Base-by-base conservation (phyloP, 2,888 invertebrate genomes). In the Tetrapedia diversipes region DNA sequence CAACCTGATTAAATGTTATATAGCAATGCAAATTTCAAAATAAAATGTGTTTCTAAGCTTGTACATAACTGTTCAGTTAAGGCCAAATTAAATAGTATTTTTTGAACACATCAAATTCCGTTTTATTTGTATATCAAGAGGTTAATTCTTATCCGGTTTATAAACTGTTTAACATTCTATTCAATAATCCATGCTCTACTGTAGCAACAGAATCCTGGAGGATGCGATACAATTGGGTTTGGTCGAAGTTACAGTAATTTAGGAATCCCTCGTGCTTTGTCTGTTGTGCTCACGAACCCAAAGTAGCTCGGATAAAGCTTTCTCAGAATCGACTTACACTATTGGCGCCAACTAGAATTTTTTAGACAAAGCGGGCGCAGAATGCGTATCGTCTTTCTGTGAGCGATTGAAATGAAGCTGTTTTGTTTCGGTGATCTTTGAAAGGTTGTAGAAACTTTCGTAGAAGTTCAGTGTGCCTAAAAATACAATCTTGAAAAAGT, bases 281-380 rank as follows among this genome's bases (percentile, higher is more conserved):
- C 19, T 6, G 24, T 10, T 6, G 24, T 10, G 32, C 2, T 22
- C 24, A 24, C 43, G 37, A 45, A 47, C 14, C 14, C 7, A 37
- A 47, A 57, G n/a, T 32, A 43, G 43, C 16, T 56, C 19, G 47
- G n/a, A 14, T 16, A 29, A 27, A 56, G 34, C 14, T 47, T 64
- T 41, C 45, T 57, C 10, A 47, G 19, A 66, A 27, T 37, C n/a
- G 24, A 16, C 29, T 43, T 43, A 34, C 24, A 2, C 6, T 39
- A 3, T 51, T 63, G 27, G 19, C 51, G 39, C 39, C 19, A 19
- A 37, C n/a, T 22, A 61, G 24, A 41, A 27, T 37, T 63, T 39
- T 63, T 51, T 51, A 1, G 1, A 8, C 14, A 1, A 39, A 63
- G 8, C 39, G 19, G 4, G 32, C 4, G 22, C 14, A 22, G 10